Percentiles rank a stretch among this genome's conserved stretches.
Evolutionary conservation across 2,113 vertebrate genomes (phyloP).

Genomic region (Strigops habroptila): DNA sequence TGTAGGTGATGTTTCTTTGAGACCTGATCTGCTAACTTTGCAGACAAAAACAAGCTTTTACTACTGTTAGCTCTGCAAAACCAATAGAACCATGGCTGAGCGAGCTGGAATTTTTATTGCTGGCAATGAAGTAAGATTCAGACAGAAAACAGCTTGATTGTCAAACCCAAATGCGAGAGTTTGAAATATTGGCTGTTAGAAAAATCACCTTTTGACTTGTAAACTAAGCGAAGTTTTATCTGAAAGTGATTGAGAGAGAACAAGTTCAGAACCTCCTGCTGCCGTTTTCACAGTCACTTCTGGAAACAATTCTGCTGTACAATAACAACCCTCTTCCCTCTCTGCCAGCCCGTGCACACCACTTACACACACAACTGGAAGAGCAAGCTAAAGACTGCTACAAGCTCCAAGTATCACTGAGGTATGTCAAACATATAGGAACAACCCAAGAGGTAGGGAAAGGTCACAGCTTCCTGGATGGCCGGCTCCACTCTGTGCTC

Average conservation of each 20-base stretch:
- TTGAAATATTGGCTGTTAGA: conserved; percentile 23
- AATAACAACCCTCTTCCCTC: not conserved
- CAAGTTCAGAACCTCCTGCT: not conserved
- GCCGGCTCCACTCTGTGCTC: not conserved
- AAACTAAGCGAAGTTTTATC: conserved; percentile 31
- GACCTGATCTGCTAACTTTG: not conserved
- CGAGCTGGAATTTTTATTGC: conserved; percentile 57
- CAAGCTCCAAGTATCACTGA: not conserved
- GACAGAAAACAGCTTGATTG: conserved; percentile 48
- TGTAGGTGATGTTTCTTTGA: not conserved
- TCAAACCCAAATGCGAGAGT: conserved; percentile 2
- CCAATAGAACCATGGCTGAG: conserved; percentile 23
- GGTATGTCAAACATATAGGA: not conserved
- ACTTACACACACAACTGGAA: not conserved
- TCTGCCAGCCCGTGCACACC: not conserved
- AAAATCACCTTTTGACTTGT: conserved; percentile 40
- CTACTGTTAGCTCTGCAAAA: conserved; percentile 39
- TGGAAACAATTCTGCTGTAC: not conserved
- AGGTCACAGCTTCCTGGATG: not conserved
- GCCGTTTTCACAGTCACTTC: not conserved
- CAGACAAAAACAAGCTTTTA: conserved; percentile 45
- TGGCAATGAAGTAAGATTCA: conserved; percentile 39
- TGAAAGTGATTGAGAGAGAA: not conserved
- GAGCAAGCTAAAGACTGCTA: not conserved
- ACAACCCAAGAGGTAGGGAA: not conserved